phyloP scores from a whole-genome alignment of 1,140 invertebrate genomes.

The Druon quercuslanigerum region DNA sequence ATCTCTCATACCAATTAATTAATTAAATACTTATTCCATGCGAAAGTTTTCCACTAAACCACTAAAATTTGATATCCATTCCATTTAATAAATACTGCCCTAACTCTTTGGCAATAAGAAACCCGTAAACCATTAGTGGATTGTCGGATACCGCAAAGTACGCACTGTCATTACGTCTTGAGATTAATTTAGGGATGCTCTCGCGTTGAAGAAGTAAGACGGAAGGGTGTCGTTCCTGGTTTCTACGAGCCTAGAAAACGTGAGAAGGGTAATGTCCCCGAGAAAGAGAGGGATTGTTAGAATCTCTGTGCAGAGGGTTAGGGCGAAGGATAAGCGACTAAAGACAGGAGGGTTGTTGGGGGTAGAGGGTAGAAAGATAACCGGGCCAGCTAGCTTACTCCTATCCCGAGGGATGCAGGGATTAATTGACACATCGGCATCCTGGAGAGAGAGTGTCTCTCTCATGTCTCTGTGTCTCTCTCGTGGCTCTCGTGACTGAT shows the following conservation, averaged over 20 bases:
- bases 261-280: conserved; percentile 40
- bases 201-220: neutral
- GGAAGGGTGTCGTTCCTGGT: conserved; percentile 2
- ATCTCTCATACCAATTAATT: too few relatives aligned
- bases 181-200: conserved; percentile 22
- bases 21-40: too few relatives aligned
- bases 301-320: neutral
- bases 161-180: neutral
- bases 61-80: too few relatives aligned
- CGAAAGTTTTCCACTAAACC: neutral
- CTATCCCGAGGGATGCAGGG: conserved; percentile 57
- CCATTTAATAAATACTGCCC: too few relatives aligned
- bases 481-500: conserved; percentile 59
- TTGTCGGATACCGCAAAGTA: conserved; percentile 22
- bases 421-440: conserved; percentile 71
- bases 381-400: conserved; percentile 18
- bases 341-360: conserved; percentile 39
- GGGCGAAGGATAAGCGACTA: conserved; percentile 35
- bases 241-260: neutral
- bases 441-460: conserved; percentile 40
- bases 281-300: conserved; percentile 24
- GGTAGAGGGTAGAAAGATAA: conserved; percentile 36
- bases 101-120: neutral
- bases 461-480: neutral
- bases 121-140: conserved; percentile 5